phyloP scores from a whole-genome alignment of 2,888 invertebrate genomes.

The Noctua comes region DNA sequence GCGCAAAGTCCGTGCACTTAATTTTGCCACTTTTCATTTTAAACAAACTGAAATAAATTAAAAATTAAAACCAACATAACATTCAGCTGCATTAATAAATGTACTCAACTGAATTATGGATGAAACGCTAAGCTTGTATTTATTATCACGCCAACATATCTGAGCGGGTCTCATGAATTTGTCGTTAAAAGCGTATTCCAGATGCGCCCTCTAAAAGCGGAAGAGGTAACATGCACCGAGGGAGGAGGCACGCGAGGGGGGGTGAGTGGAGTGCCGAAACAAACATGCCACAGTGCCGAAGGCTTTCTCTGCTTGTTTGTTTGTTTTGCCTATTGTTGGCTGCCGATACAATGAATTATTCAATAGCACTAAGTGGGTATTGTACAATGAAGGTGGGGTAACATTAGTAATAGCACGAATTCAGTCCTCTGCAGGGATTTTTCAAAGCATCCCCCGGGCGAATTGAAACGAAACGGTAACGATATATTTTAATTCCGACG shows the following conservation, averaged over 20 bases:
- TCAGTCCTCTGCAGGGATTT: constrained; percentile 40
- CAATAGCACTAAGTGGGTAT: constrained; percentile 65
- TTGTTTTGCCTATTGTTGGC: constrained; percentile 71
- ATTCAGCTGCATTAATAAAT: constrained; percentile 55
- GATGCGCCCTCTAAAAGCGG: constrained; percentile 75
- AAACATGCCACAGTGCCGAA: constrained; percentile 77
- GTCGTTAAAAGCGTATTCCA: constrained; percentile 75
- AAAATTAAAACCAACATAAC: constrained; percentile 54
- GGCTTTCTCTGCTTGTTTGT: constrained; percentile 68
- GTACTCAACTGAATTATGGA: constrained; percentile 60
- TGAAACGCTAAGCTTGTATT: constrained; percentile 68
- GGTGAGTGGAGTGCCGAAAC: constrained; percentile 74
- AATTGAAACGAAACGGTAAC: constrained; percentile 55
- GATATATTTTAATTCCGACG: constrained; percentile 60
- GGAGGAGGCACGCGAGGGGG: neutral
- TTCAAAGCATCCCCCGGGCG: constrained; percentile 47
- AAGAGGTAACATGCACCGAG: constrained; percentile 68
- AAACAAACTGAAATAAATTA: constrained; percentile 61
- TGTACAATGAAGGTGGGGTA: constrained; percentile 50
- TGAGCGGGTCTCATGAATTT: constrained; percentile 71
- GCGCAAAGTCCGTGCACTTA: constrained; percentile 54
- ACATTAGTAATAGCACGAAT: constrained; percentile 59
- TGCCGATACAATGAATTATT: constrained; percentile 71
- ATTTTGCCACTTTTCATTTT: constrained; percentile 58
- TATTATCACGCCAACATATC: constrained; percentile 67